These are phyloP conservation scores for Drosophila nigricruria DNA, from an alignment of 2,888 invertebrate genomes.

Conservation along the genomic window DNA sequence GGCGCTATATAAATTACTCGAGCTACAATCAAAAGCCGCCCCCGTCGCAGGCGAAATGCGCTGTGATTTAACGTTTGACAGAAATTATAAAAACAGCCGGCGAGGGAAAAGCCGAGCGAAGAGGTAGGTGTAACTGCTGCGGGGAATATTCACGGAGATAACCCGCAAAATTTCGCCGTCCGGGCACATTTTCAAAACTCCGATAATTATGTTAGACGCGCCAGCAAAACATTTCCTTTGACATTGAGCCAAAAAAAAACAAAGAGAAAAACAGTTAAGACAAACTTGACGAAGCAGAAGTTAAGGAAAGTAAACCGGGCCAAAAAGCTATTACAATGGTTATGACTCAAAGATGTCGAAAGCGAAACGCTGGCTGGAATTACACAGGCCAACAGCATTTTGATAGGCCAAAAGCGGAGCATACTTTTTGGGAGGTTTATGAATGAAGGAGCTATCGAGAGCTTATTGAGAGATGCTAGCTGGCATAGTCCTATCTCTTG, in stretches of 20 bases:
- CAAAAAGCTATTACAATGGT: neutral
- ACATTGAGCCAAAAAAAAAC: constrained; percentile 25
- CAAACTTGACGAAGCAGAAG: neutral
- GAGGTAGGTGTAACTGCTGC: constrained; percentile 32
- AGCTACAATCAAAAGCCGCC: constrained; percentile 46
- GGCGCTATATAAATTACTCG: constrained; percentile 51
- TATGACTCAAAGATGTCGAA: neutral
- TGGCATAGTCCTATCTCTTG: neutral
- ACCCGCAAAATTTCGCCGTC: constrained; percentile 73
- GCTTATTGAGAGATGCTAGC: neutral
- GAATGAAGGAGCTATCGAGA: neutral
- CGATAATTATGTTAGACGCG: constrained; percentile 50
- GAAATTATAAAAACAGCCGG: constrained; percentile 57
- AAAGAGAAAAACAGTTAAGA: constrained; percentile 2
- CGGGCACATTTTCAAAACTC: constrained; percentile 64
- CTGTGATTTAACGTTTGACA: constrained; percentile 47
- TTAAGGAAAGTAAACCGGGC: constrained; percentile 1
- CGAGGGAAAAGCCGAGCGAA: constrained; percentile 25
- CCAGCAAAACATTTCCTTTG: constrained; percentile 40
- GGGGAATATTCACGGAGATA: constrained; percentile 61
- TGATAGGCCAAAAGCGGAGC: neutral
- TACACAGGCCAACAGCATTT: neutral
- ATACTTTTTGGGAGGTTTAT: neutral
- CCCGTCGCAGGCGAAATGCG: neutral
- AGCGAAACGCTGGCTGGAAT: neutral